phyloP scores from a whole-genome alignment of 2,113 vertebrate species.

The Semnopithecus entellus region DNA sequence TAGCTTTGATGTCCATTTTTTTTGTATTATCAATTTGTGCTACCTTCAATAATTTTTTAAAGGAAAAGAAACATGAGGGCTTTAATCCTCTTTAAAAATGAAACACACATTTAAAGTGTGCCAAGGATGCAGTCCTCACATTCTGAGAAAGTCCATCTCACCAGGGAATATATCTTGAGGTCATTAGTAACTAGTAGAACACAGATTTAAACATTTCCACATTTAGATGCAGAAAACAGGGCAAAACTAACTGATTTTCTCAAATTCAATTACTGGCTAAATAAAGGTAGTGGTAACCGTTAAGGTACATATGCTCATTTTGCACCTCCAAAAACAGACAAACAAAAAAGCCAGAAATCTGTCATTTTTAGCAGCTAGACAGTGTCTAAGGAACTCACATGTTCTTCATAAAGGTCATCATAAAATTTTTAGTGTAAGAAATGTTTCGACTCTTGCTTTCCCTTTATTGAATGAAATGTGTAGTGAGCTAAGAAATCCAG shows the following conservation, averaged over 20 bases:
- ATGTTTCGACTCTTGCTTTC: not conserved
- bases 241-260: not conserved
- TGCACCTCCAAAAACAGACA: not conserved
- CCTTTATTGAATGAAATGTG: fast-evolving
- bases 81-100: not conserved
- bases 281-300: not conserved
- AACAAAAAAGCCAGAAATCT: not conserved
- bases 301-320: fast-evolving
- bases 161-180: not conserved
- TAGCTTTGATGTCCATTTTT: not conserved
- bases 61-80: not conserved
- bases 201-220: not conserved
- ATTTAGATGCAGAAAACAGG: not conserved
- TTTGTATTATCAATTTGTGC: not conserved
- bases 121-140: not conserved
- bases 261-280: not conserved
- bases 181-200: not conserved
- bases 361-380: fast-evolving
- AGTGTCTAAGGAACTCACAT: not conserved
- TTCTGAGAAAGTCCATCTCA: not conserved
- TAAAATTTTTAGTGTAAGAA: not conserved
- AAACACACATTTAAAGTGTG: not conserved
- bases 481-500: fast-evolving
- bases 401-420: not conserved
- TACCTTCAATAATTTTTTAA: not conserved